These are phyloP conservation scores for Argyrosomus regius DNA, from an alignment of 2,797 vertebrate species.

Conservation along the genomic window DNA sequence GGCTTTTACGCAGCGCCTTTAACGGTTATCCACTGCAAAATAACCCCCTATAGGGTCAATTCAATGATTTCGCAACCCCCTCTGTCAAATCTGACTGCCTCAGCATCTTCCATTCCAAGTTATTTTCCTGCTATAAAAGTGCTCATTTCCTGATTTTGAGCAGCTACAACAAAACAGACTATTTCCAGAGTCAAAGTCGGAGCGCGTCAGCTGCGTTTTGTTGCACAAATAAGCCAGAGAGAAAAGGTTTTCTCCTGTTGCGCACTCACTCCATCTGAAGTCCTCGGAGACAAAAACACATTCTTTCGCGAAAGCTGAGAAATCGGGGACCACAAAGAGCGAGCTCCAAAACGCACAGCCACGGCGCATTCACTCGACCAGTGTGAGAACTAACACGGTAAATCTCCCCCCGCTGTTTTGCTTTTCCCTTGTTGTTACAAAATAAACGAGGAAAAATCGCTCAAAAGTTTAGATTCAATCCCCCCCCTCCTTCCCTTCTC, in stretches of 20 bases:
- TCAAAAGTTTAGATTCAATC: slow-evolving; percentile 71
- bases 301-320: slow-evolving; percentile 66
- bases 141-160: slow-evolving; percentile 60
- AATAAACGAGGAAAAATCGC: slow-evolving; percentile 22
- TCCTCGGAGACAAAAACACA: slow-evolving; percentile 76
- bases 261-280: slow-evolving; percentile 80
- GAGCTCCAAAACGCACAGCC: slow-evolving; percentile 22
- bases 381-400: neutral
- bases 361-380: slow-evolving; percentile 24
- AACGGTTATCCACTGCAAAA: slow-evolving; percentile 37
- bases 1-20: slow-evolving; percentile 3
- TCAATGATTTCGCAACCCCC: slow-evolving; percentile 73
- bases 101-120: slow-evolving; percentile 78
- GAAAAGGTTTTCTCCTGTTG: slow-evolving; percentile 56
- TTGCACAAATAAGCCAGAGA: slow-evolving; percentile 11
- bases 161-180: slow-evolving; percentile 7
- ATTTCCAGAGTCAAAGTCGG: slow-evolving; percentile 9
- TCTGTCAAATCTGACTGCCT: slow-evolving; percentile 76
- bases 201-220: neutral
- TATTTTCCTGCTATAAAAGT: slow-evolving; percentile 57
- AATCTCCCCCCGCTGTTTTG: neutral
- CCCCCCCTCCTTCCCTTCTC: neutral
- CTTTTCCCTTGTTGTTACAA: slow-evolving; percentile 18
- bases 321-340: slow-evolving; percentile 58
- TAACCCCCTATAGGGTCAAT: slow-evolving; percentile 28